phyloP scores from a whole-genome alignment of 2,888 invertebrate genomes.

The Lampropteryx suffumata region DNA sequence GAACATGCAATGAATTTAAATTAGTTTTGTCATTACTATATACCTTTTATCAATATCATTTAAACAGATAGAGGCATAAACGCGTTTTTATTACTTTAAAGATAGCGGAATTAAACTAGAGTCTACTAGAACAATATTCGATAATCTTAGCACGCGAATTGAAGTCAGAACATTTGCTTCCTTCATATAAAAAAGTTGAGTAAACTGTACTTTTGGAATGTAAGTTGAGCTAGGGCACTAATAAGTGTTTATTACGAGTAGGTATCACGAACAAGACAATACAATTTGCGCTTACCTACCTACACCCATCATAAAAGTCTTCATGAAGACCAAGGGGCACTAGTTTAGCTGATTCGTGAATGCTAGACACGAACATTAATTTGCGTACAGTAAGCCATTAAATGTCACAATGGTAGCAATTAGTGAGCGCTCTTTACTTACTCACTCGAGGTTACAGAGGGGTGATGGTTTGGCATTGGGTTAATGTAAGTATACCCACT shows the following conservation, averaged over 20 bases:
- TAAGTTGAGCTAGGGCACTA: no score
- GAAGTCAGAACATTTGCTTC: no score
- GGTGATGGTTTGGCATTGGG: conserved; percentile 10
- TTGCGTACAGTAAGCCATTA: conserved; percentile 45
- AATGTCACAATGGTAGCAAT: conserved; percentile 46
- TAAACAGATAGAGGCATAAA: not conserved
- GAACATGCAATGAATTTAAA: conserved; percentile 50
- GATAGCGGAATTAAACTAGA: no score
- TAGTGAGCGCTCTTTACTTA: conserved; percentile 38
- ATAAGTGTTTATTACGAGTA: no score
- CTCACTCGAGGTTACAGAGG: conserved; percentile 29
- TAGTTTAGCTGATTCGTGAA: conserved; percentile 31
- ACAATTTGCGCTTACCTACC: no score
- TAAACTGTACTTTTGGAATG: no score
- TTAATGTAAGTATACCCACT: conserved; percentile 6
- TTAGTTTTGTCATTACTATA: conserved; percentile 24
- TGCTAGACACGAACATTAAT: conserved; percentile 47
- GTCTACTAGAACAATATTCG: no score
- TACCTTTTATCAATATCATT: not conserved
- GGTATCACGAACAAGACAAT: no score
- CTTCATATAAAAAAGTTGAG: no score
- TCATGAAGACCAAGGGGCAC: conserved; percentile 13
- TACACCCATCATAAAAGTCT: conserved; percentile 22
- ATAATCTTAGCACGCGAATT: no score
- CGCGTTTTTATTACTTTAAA: not conserved